Percentiles rank a stretch among this genome's conserved stretches.
Conservation (phyloP, 2,113 vertebrate genomes). For the Urocolius indicus region DNA sequence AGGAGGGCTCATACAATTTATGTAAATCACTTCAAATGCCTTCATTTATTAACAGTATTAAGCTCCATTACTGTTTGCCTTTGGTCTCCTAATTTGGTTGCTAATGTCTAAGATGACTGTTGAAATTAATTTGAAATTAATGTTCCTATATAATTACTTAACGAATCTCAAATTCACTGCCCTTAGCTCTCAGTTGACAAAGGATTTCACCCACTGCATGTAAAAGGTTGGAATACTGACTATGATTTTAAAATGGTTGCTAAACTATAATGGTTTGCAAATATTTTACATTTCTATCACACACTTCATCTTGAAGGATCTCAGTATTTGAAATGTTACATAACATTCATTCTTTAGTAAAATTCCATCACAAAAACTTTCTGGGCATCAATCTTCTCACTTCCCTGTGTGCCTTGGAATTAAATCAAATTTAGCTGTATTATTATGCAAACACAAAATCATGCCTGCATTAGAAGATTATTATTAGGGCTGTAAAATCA, state of each 20-base stretch:
- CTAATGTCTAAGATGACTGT: conserved; percentile 48
- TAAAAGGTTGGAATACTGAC: conserved; percentile 13
- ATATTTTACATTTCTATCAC: conserved; percentile 49
- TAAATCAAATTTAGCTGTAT: conserved; percentile 55
- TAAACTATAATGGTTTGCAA: conserved; percentile 68
- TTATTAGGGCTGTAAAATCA: conserved; percentile 42
- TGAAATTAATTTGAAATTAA: conserved; percentile 70
- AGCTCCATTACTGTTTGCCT: conserved; percentile 44
- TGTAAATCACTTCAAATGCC: conserved; percentile 53
- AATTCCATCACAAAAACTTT: conserved; percentile 63
- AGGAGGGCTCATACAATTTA: conserved; percentile 40
- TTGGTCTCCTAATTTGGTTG: conserved; percentile 48
- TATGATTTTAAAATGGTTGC: conserved; percentile 25
- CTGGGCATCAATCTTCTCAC: conserved; percentile 65
- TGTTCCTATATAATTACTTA: conserved; percentile 68
- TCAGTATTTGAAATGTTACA: conserved; percentile 52
- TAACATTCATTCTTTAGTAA: conserved; percentile 55
- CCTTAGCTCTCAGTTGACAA: conserved; percentile 42
- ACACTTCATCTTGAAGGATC: conserved; percentile 57
- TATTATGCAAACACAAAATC: conserved; percentile 59
- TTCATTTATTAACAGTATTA: conserved; percentile 60
- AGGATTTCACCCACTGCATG: neutral
- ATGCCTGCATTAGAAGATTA: conserved; percentile 24
- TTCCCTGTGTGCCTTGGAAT: conserved; percentile 47
- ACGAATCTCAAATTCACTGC: conserved; percentile 64